Percentiles rank a stretch among this genome's conserved stretches.
phyloP scores from a whole-genome alignment of 1,140 invertebrate species.

The Drosophila sproati region DNA sequence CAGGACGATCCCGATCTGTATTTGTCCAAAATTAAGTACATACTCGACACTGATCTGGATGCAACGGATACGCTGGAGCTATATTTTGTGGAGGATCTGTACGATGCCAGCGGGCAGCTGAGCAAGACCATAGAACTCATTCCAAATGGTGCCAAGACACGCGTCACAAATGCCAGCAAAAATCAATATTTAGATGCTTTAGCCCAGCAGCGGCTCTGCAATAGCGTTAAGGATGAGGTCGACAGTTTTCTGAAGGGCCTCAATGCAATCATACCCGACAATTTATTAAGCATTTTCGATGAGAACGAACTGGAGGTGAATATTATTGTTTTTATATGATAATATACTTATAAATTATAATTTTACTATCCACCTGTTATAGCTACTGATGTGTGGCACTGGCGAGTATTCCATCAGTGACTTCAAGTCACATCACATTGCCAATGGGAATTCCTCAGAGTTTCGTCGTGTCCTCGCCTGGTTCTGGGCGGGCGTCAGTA shows the following conservation, averaged over 20 bases:
- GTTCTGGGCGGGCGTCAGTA: slow-evolving; percentile 97
- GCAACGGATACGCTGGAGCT: slow-evolving; percentile 91
- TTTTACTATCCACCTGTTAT: neutral
- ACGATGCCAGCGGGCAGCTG: slow-evolving; percentile 91
- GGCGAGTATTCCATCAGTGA: slow-evolving; percentile 96
- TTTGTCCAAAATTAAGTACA: slow-evolving; percentile 95
- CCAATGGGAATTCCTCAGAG: slow-evolving; percentile 92
- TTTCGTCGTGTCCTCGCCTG: slow-evolving; percentile 94
- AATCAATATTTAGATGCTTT: slow-evolving; percentile 92
- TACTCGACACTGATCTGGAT: slow-evolving; percentile 94
- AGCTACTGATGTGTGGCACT: slow-evolving; percentile 96
- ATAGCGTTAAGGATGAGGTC: slow-evolving; percentile 92
- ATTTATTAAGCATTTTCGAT: slow-evolving; percentile 97
- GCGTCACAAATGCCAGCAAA: slow-evolving; percentile 82
- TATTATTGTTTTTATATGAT: neutral
- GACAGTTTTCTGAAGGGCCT: slow-evolving; percentile 95
- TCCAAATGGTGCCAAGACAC: slow-evolving; percentile 88
- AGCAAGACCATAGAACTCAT: slow-evolving; percentile 91
- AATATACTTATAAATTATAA: neutral
- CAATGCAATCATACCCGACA: slow-evolving; percentile 95
- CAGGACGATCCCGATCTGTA: slow-evolving; percentile 98
- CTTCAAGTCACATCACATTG: slow-evolving; percentile 94
- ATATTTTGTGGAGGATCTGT: slow-evolving; percentile 95
- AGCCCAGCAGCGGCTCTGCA: slow-evolving; percentile 94
- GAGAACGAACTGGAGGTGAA: slow-evolving; percentile 97